Conservation (phyloP, 2,113 vertebrate species). For the Dinomys branickii region DNA sequence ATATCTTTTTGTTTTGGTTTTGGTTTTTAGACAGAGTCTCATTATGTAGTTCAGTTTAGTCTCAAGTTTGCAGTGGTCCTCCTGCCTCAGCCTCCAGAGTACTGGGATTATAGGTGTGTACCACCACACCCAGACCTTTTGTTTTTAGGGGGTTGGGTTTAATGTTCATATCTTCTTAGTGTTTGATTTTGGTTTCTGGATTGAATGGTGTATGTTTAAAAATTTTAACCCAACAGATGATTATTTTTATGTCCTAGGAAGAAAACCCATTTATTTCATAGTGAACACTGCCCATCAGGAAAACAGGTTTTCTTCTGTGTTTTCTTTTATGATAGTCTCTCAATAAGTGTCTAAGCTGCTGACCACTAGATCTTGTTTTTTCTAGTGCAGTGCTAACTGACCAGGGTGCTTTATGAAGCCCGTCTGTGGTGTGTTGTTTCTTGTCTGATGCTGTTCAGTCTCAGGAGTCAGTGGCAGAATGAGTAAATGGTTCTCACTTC, state of each 20-base stretch:
- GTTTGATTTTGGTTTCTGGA: not conserved
- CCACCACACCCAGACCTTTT: not conserved
- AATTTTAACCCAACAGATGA: not conserved
- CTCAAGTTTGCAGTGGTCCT: not conserved
- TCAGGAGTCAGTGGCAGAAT: not conserved
- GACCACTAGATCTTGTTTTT: not conserved
- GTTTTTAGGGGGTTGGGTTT: not conserved
- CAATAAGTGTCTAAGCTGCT: not conserved
- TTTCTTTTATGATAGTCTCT: not conserved
- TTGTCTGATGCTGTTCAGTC: not conserved
- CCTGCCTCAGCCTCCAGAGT: not conserved
- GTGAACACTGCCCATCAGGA: not conserved
- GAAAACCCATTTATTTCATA: not conserved
- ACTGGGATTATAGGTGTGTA: not conserved
- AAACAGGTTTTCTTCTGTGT: not conserved
- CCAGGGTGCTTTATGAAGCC: not conserved
- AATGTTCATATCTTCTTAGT: not conserved
- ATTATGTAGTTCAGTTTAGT: not conserved
- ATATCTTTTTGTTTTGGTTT: not conserved
- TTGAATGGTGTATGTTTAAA: not conserved
- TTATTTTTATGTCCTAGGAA: constrained; percentile 2
- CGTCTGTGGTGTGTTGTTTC: not conserved
- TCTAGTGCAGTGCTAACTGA: not conserved
- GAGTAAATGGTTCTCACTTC: not conserved
- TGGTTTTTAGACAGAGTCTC: not conserved